A percentile compares a stretch with the other conserved stretches of the same genome.
Evolutionary conservation across 2,113 vertebrate species (phyloP).

Genomic region (Corythoichthys intestinalis): DNA sequence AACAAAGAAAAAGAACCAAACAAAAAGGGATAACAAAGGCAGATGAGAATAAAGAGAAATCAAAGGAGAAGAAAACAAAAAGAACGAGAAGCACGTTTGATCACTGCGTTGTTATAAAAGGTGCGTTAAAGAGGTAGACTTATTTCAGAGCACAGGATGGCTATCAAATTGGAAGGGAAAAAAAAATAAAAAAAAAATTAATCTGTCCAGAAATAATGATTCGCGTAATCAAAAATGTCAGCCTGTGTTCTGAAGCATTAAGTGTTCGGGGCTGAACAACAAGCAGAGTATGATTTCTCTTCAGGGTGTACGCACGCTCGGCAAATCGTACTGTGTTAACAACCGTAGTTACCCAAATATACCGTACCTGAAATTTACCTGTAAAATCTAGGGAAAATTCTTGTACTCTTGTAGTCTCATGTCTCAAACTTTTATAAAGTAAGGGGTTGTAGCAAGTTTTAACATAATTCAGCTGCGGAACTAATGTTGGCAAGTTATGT

Average conservation of each 20-base stretch:
- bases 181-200: neutral
- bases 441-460: too few species aligned
- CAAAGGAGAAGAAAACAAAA: conserved; percentile 16
- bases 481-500: too few species aligned
- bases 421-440: too few species aligned
- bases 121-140: conserved; percentile 9
- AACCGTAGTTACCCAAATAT: too few species aligned
- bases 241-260: conserved; percentile 42
- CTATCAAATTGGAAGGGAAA: neutral
- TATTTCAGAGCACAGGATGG: conserved; percentile 46
- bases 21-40: conserved; percentile 57
- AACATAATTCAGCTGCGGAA: too few species aligned
- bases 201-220: neutral
- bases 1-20: conserved; percentile 68
- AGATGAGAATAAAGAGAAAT: conserved; percentile 69
- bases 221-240: neutral
- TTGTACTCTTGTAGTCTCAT: too few species aligned
- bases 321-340: neutral
- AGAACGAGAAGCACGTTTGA: conserved; percentile 54
- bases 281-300: conserved; percentile 1
- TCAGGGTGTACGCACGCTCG: neutral
- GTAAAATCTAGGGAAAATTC: too few species aligned
- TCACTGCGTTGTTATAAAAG: conserved; percentile 52
- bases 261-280: conserved; percentile 41
- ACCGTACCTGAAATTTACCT: too few species aligned